These are phyloP conservation scores for Serilophus lunatus DNA, from an alignment of 2,113 vertebrate species.

Conservation along the genomic window DNA sequence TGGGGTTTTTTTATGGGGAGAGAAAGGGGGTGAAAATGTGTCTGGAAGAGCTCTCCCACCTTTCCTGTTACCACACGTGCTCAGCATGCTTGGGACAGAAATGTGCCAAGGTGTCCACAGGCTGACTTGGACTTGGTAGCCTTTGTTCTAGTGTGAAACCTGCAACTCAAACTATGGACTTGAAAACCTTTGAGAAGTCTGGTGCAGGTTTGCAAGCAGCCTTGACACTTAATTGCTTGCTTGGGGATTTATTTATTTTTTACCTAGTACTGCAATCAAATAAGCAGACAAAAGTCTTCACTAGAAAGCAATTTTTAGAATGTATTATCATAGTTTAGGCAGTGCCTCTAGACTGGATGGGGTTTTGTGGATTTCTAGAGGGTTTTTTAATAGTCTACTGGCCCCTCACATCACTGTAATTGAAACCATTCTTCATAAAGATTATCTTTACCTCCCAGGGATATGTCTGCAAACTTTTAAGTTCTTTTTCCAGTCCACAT, in stretches of 20 bases:
- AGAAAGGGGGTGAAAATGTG: rapidly evolving
- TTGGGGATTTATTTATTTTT: not conserved
- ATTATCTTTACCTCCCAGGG: not conserved
- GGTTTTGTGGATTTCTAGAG: not conserved
- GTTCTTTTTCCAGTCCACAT: not conserved
- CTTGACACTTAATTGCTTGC: not conserved
- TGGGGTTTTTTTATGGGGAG: rapidly evolving
- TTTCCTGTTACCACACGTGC: not conserved
- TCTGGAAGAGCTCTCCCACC: not conserved
- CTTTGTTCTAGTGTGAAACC: not conserved
- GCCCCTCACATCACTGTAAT: not conserved
- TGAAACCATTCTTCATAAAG: not conserved
- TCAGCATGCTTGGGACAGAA: not conserved
- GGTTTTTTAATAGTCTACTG: not conserved
- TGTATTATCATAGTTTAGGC: not conserved
- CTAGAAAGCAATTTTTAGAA: not conserved
- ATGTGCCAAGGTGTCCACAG: not conserved
- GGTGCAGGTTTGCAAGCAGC: not conserved
- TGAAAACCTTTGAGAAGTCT: not conserved
- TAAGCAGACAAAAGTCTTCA: not conserved
- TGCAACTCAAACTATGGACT: not conserved
- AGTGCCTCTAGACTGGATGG: not conserved
- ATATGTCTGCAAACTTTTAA: not conserved
- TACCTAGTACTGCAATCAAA: not conserved
- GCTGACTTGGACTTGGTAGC: not conserved